Base-by-base conservation (phyloP, 2,113 vertebrate genomes). In the Jaculus jaculus region DNA sequence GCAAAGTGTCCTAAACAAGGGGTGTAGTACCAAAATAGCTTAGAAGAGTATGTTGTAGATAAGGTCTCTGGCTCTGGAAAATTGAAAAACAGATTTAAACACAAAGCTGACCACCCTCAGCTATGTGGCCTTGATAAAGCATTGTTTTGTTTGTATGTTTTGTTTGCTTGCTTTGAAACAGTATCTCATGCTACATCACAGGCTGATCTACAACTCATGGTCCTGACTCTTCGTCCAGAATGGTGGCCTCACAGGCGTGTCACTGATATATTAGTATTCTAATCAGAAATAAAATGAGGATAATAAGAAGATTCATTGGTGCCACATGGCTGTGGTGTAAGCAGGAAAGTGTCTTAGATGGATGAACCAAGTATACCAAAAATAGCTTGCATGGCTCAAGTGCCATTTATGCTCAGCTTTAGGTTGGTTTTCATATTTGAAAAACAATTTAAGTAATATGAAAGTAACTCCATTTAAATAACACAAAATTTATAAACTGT, bases 261-360 rank as follows among this genome's bases (percentile, higher is more conserved):
- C 32, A 15, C 42, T 91, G 60, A 84, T 47, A 63, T 9, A 23
- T 84, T 2, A 61, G 20, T 37, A 34, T 71, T 89, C 86, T 89
- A 58, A 71, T 82, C 30, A 58, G 60, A 26, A 86, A 87, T 37
- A 86, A 24, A 54, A 10, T 24, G 12, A 74, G 11, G 30, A 42
- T 60, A 89, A 18, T 74, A 83, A 63, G 30, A 94, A 61, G 65
- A 79, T 32, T 86, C 54, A 82, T 42, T 91, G 34, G 84, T 54
- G 28, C 75, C 16, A 16, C 12, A 73, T 32, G 26, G 11, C 28
- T 92, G 17, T 90, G n/a, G 54, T 32, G 1, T 61, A 20, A 4
- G 32, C n/a, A 39, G n/a, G n/a, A n/a, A n/a, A n/a, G n/a, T n/a
- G n/a, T n/a, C n/a, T n/a, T n/a, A n/a, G n/a, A n/a, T n/a, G n/a